phyloP scores from a whole-genome alignment of 2,888 invertebrate genomes.

The Tenthredo mesomela region DNA sequence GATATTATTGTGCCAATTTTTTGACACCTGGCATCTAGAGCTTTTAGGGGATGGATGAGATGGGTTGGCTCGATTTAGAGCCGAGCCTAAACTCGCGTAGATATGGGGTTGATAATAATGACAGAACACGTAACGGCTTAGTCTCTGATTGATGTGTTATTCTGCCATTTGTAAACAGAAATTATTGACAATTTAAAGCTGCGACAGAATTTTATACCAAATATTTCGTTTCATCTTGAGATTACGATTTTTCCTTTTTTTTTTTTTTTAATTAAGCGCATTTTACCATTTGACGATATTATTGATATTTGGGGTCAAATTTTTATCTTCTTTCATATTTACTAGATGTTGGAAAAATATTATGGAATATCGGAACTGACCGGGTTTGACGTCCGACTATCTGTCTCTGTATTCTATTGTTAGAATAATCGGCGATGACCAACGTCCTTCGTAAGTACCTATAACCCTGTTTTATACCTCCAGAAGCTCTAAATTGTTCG shows the following conservation, averaged over 20 bases:
- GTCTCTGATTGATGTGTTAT: not conserved
- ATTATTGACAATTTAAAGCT: not conserved
- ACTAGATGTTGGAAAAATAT: too few species aligned
- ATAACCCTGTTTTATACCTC: slow-evolving; percentile 9
- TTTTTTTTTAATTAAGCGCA: too few species aligned
- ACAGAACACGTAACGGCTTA: slow-evolving; percentile 8
- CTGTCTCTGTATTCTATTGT: not conserved
- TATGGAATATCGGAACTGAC: too few species aligned
- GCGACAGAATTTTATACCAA: not conserved
- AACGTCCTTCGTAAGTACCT: not conserved
- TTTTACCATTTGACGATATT: too few species aligned
- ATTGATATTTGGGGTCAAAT: too few species aligned
- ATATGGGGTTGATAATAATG: slow-evolving; percentile 15
- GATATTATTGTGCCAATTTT: slow-evolving; percentile 38
- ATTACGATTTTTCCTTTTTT: too few species aligned
- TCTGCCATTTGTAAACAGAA: not conserved
- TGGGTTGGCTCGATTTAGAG: not conserved
- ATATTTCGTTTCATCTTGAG: not conserved
- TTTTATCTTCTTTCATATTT: too few species aligned
- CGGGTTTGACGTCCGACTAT: too few species aligned
- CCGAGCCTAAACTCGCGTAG: slow-evolving; percentile 9
- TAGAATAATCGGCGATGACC: not conserved
- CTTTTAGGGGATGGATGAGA: not conserved
- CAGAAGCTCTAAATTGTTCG: not conserved
- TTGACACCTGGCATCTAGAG: slow-evolving; percentile 28